Percentiles rank a stretch among this genome's conserved stretches.
Conservation (phyloP, 2,888 invertebrate genomes). For the Cantharis rufa region DNA sequence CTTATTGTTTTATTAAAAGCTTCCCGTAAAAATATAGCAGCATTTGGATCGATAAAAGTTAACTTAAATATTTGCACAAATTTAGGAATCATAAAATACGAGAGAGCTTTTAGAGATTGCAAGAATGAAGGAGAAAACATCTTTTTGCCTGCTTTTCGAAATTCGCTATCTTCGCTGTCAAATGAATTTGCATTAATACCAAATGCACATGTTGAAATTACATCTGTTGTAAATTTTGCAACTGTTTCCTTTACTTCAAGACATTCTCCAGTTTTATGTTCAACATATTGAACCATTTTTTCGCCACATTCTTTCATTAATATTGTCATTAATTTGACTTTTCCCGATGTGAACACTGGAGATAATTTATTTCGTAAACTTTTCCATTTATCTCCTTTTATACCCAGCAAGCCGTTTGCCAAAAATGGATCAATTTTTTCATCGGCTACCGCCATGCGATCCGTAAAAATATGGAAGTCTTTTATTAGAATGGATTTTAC, state of each 20-base stretch:
- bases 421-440: constrained; percentile 53
- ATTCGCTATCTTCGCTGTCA: constrained; percentile 58
- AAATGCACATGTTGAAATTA: constrained; percentile 62
- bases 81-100: constrained; percentile 35
- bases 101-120: constrained; percentile 30
- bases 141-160: constrained; percentile 41
- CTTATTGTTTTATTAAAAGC: constrained; percentile 48
- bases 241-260: constrained; percentile 55
- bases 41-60: not conserved
- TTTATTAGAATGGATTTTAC: constrained; percentile 57
- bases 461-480: constrained; percentile 57
- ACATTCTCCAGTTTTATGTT: not conserved
- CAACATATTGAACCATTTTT: not conserved
- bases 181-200: constrained; percentile 62
- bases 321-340: constrained; percentile 59
- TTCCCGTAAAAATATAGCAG: constrained; percentile 44
- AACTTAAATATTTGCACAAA: constrained; percentile 34
- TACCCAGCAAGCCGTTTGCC: constrained; percentile 53
- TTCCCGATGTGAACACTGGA: constrained; percentile 61
- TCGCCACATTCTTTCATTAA: constrained; percentile 53
- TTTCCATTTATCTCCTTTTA: constrained; percentile 60
- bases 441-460: constrained; percentile 55
- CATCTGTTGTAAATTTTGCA: constrained; percentile 62
- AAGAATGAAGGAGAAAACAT: constrained; percentile 33
- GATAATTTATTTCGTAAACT: constrained; percentile 58